phyloP scores from a whole-genome alignment of 2,888 invertebrate genomes.

The Agrotis puta region DNA sequence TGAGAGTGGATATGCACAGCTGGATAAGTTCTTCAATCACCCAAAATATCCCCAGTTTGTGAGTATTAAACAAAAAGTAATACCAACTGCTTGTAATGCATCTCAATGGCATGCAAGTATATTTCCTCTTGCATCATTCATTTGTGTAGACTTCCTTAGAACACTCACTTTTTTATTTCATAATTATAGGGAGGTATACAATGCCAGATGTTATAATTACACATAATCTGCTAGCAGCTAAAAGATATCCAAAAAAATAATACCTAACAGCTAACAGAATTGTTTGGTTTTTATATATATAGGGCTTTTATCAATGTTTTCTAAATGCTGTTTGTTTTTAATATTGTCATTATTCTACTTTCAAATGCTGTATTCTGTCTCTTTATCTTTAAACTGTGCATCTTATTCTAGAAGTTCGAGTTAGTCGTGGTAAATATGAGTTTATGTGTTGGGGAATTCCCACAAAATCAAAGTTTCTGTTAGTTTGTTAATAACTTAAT shows the following conservation, averaged over 20 bases:
- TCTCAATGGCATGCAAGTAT: not conserved
- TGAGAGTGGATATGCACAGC: constrained; percentile 92
- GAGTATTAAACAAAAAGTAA: constrained; percentile 82
- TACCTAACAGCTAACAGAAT: not conserved
- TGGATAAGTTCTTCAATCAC: constrained; percentile 96
- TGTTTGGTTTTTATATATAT: not conserved
- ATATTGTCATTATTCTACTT: not conserved
- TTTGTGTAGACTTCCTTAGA: not conserved
- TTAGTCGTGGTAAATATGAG: not conserved
- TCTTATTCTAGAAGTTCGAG: no score
- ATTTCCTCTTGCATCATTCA: not conserved
- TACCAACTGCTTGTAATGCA: not conserved
- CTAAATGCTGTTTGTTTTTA: not conserved
- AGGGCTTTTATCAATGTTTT: not conserved
- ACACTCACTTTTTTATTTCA: not conserved
- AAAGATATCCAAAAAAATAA: not conserved
- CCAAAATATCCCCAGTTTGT: constrained; percentile 95
- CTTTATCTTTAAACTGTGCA: no score
- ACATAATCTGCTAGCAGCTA: not conserved
- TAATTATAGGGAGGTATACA: not conserved
- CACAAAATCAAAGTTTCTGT: not conserved
- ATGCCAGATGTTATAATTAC: not conserved
- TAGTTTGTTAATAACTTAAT: not conserved
- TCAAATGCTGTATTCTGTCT: not conserved
- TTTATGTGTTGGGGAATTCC: not conserved